Evolutionary conservation across 2,888 invertebrate species (phyloP).

Genomic region (Helleia helle): DNA sequence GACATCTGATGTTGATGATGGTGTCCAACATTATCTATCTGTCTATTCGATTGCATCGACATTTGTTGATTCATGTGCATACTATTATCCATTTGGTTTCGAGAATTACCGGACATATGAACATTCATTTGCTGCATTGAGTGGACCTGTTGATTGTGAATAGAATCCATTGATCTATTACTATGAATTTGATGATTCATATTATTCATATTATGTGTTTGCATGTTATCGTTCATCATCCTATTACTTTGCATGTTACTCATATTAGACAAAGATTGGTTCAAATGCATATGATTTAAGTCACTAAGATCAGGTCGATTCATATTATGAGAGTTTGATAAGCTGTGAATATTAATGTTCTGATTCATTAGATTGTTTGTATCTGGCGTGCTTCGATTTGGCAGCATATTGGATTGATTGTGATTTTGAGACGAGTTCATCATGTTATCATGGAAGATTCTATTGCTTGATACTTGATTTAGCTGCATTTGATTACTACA

Average conservation of each 20-base stretch:
- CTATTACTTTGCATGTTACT: constrained; percentile 59
- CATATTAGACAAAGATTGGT: constrained; percentile 48
- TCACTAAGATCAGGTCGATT: constrained; percentile 52
- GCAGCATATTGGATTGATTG: constrained; percentile 44
- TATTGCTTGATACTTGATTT: constrained; percentile 39
- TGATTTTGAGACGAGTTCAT: constrained; percentile 45
- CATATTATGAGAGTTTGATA: constrained; percentile 45
- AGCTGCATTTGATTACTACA: constrained; percentile 51
- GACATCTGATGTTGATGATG: constrained; percentile 66
- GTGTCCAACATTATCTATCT: constrained; percentile 49
- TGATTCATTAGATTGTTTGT: constrained; percentile 51
- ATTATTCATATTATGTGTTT: constrained; percentile 51
- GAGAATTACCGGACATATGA: constrained; percentile 40
- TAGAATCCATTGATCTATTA: constrained; percentile 54
- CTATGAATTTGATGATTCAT: constrained; percentile 55
- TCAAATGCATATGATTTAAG: constrained; percentile 62
- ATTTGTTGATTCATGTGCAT: constrained; percentile 61
- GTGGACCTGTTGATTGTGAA: constrained; percentile 58
- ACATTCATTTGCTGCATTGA: constrained; percentile 62
- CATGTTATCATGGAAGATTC: constrained; percentile 57
- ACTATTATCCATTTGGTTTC: constrained; percentile 51
- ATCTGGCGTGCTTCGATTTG: constrained; percentile 53
- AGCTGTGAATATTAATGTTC: constrained; percentile 54
- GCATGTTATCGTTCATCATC: constrained; percentile 63
- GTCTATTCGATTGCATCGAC: constrained; percentile 55